Conservation (phyloP, 2,113 vertebrate species). For the Dunckerocampus dactyliophorus region DNA sequence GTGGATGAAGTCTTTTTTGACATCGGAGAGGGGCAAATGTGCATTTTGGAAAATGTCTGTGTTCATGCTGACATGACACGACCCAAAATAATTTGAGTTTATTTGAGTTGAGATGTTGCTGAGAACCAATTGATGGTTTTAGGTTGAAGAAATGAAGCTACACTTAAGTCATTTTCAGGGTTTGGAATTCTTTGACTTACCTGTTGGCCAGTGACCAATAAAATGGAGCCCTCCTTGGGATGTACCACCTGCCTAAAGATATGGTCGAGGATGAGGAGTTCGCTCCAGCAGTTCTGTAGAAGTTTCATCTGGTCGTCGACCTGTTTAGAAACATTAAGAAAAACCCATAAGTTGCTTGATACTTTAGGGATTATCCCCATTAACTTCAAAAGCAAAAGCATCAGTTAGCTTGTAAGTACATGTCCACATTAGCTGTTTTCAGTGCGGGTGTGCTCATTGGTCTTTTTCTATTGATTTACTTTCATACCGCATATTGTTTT, state of each 20-base stretch:
- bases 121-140: neutral
- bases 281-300: slow-evolving; percentile 98
- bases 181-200: slow-evolving; percentile 69
- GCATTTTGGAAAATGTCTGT: no score
- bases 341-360: neutral
- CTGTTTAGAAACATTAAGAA: slow-evolving; percentile 57
- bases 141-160: neutral
- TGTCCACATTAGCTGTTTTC: slow-evolving; percentile 33
- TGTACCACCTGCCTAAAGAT: slow-evolving; percentile 96
- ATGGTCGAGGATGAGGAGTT: slow-evolving; percentile 96
- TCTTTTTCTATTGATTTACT: slow-evolving; percentile 44
- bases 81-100: neutral
- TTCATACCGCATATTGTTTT: slow-evolving; percentile 15
- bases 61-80: neutral
- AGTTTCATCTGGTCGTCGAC: slow-evolving; percentile 99
- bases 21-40: no score
- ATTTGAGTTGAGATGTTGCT: neutral
- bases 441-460: slow-evolving; percentile 27
- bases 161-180: neutral
- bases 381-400: slow-evolving; percentile 1
- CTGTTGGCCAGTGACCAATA: slow-evolving; percentile 96
- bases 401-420: slow-evolving; percentile 12
- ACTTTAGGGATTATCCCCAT: neutral
- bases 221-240: slow-evolving; percentile 91
- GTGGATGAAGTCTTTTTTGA: no score